phyloP scores from a whole-genome alignment of 2,888 invertebrate species.

The Macrosoma leucophasiata region DNA sequence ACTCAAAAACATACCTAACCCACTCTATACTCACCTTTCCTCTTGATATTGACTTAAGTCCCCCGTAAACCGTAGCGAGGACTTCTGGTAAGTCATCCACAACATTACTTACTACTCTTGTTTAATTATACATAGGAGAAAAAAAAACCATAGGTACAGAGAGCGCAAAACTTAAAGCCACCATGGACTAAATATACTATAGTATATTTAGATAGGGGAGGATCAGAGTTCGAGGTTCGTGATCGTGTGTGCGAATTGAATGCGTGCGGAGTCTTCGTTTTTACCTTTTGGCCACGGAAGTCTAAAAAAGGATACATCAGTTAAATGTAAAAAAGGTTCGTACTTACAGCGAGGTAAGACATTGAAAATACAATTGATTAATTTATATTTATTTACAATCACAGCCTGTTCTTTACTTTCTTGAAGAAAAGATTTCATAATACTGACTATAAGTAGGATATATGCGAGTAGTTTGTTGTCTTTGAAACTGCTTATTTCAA shows the following conservation, averaged over 20 bases:
- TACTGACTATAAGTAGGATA: constrained; percentile 33
- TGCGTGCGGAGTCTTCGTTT: too few species aligned
- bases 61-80: too few species aligned
- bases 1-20: too few species aligned
- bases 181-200: too few species aligned
- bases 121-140: too few species aligned
- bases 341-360: constrained; percentile 47
- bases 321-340: constrained; percentile 4
- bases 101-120: too few species aligned
- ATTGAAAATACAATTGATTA: constrained; percentile 37
- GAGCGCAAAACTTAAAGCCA: too few species aligned
- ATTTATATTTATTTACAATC: constrained; percentile 22
- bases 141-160: too few species aligned
- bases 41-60: too few species aligned
- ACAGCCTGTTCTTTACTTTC: constrained; percentile 19
- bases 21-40: too few species aligned
- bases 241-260: neutral
- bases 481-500: constrained; percentile 27
- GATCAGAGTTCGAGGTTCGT: neutral
- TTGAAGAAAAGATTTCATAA: constrained; percentile 33
- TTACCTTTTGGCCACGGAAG: too few species aligned
- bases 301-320: neutral
- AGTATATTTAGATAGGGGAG: neutral
- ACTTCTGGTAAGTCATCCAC: too few species aligned
- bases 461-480: constrained; percentile 39